Evolutionary conservation across 37 sponge, comb jelly and placozoan genomes (phyloP).

Genomic region (Cladorhizidae sp.): DNA sequence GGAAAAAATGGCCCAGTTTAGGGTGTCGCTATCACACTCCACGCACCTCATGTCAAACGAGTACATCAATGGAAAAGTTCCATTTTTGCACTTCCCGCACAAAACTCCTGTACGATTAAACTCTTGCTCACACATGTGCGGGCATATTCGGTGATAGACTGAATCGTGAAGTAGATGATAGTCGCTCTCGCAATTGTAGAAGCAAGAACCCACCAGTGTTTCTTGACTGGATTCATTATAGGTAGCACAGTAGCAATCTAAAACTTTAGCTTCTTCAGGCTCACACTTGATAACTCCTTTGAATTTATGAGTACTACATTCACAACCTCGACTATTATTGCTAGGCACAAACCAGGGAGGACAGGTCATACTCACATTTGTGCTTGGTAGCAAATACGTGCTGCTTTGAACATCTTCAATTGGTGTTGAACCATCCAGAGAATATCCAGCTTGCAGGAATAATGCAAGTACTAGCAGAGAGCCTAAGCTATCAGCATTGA

Average conservation of each 20-base stretch:
- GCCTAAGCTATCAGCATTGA: too few species aligned
- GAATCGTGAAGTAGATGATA: background rate
- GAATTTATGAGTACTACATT: background rate
- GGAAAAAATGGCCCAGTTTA: conserved; percentile 9
- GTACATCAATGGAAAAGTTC: conserved; percentile 20
- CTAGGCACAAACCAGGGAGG: too few species aligned
- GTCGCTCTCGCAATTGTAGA: conserved; percentile 2
- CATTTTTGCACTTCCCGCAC: conserved; percentile 39
- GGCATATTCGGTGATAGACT: too few species aligned
- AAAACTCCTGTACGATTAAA: background rate
- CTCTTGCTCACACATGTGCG: too few species aligned
- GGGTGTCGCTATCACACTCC: background rate
- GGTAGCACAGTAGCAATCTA: conserved; percentile 17
- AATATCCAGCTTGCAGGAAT: background rate
- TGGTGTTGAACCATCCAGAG: background rate
- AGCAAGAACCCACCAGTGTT: background rate
- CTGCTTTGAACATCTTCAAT: background rate
- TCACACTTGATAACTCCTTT: background rate
- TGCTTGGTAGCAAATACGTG: too few species aligned
- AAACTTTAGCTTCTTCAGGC: background rate
- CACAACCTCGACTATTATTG: too few species aligned
- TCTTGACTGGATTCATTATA: background rate
- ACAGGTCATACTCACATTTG: too few species aligned
- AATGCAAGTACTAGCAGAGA: background rate
- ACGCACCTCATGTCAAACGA: conserved; percentile 30